These are phyloP conservation scores for Hyperoodon ampullatus DNA, from an alignment of 2,113 vertebrate species.

Conservation along the genomic window DNA sequence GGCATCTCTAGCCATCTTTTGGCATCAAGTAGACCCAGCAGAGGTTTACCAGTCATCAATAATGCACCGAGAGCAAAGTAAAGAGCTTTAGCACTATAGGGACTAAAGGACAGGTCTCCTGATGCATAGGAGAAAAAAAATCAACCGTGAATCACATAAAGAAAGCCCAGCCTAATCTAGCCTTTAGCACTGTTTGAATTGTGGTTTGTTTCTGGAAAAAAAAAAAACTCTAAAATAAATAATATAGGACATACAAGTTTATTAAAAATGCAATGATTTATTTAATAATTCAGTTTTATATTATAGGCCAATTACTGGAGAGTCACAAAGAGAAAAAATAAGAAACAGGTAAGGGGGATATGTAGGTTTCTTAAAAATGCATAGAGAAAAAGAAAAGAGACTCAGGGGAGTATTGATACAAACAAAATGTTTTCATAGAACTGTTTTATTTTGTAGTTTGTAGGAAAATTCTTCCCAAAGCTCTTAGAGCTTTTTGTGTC, in stretches of 20 bases:
- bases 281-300: conserved; percentile 25
- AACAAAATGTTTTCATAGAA: background rate
- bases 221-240: conserved; percentile 23
- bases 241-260: background rate
- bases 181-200: conserved; percentile 3
- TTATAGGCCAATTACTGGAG: background rate
- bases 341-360: background rate
- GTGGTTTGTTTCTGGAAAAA: conserved; percentile 21
- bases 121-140: background rate
- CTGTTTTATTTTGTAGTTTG: background rate
- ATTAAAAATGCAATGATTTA: conserved; percentile 13
- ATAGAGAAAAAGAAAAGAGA: background rate
- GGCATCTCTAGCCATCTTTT: background rate
- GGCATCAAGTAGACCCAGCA: conserved; percentile 14
- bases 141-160: background rate
- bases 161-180: background rate
- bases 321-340: background rate
- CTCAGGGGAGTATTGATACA: background rate
- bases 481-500: background rate
- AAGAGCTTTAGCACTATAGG: background rate
- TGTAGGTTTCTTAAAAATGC: background rate
- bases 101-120: background rate
- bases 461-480: background rate
- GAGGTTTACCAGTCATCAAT: background rate
- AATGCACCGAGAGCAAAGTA: conserved; percentile 13